Evolutionary conservation across 2,797 vertebrate genomes (phyloP).

Genomic region (Myotis myotis): DNA sequence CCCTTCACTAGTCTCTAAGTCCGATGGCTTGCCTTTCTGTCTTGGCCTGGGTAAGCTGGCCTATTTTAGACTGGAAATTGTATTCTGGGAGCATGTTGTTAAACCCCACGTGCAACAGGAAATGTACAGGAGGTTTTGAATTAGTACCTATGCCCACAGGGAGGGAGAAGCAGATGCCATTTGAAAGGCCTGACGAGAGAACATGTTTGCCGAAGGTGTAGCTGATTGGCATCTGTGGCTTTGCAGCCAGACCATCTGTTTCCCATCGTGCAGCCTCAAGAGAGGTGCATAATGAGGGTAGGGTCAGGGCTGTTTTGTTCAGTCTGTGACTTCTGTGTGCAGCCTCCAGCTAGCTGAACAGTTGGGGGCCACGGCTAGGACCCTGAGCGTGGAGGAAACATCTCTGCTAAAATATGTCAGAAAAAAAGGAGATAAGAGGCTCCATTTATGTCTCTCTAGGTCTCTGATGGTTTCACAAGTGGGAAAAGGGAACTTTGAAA

Average conservation of each 20-base stretch:
- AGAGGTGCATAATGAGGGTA: conserved; percentile 67
- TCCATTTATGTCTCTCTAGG: neutral
- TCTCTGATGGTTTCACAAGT: neutral
- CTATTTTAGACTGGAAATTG: too few relatives aligned
- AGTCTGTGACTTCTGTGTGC: neutral
- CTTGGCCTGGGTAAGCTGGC: neutral
- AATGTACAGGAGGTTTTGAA: conserved; percentile 25
- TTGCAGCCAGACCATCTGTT: conserved; percentile 80
- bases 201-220: conserved; percentile 45
- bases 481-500: neutral
- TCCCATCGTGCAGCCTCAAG: conserved; percentile 72
- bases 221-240: conserved; percentile 74
- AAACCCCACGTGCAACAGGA: neutral
- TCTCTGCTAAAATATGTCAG: neutral
- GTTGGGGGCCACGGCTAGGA: conserved; percentile 57
- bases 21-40: neutral
- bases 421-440: neutral
- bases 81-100: neutral
- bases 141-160: conserved; percentile 45
- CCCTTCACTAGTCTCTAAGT: neutral
- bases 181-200: conserved; percentile 71
- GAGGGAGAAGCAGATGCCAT: conserved; percentile 74
- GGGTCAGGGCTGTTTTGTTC: conserved; percentile 68
- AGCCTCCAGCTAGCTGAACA: conserved; percentile 38
- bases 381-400: neutral